phyloP scores from a whole-genome alignment of 2,888 invertebrate genomes.

The Drosophila mulleri region DNA sequence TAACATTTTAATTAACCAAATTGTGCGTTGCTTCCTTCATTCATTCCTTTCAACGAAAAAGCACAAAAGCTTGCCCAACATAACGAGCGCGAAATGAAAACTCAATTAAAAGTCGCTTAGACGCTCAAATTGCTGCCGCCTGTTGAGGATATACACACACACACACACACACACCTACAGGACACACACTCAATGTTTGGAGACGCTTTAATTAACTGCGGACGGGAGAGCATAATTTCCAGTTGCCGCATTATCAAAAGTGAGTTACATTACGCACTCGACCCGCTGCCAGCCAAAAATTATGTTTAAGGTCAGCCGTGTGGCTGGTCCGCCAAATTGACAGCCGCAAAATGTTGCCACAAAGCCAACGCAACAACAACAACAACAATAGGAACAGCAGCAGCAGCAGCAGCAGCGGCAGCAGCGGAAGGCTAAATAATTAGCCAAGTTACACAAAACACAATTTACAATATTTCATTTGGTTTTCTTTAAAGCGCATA shows the following conservation, averaged over 20 bases:
- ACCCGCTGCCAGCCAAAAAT: slow-evolving; percentile 26
- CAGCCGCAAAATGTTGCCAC: slow-evolving; percentile 34
- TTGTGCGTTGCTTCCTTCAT: slow-evolving; percentile 47
- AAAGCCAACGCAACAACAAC: slow-evolving; percentile 5
- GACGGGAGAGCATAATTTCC: slow-evolving; percentile 52
- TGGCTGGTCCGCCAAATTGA: slow-evolving; percentile 30
- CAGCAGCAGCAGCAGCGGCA: slow-evolving; percentile 1
- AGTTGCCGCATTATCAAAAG: slow-evolving; percentile 58
- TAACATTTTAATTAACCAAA: slow-evolving; percentile 79
- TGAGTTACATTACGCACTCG: slow-evolving; percentile 45
- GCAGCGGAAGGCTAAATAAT: slow-evolving; percentile 2
- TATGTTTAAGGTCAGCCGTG: slow-evolving; percentile 55
- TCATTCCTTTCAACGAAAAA: not conserved
- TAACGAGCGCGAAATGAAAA: slow-evolving; percentile 60
- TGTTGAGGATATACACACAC: slow-evolving; percentile 27
- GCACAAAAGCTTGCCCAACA: slow-evolving; percentile 53
- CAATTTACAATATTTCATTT: slow-evolving; percentile 7
- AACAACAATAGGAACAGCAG: slow-evolving; percentile 10
- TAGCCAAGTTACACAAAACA: slow-evolving; percentile 17
- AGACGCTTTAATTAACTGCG: slow-evolving; percentile 66
- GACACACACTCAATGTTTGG: slow-evolving; percentile 11
- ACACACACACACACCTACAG: not conserved
- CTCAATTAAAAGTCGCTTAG: slow-evolving; percentile 80
- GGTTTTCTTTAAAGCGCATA: not conserved
- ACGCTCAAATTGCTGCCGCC: slow-evolving; percentile 51